Evolutionary conservation across 2,888 invertebrate species (phyloP), one percentile per base, ranked within the genome.

Genomic region (Clunio marinus): DNA sequence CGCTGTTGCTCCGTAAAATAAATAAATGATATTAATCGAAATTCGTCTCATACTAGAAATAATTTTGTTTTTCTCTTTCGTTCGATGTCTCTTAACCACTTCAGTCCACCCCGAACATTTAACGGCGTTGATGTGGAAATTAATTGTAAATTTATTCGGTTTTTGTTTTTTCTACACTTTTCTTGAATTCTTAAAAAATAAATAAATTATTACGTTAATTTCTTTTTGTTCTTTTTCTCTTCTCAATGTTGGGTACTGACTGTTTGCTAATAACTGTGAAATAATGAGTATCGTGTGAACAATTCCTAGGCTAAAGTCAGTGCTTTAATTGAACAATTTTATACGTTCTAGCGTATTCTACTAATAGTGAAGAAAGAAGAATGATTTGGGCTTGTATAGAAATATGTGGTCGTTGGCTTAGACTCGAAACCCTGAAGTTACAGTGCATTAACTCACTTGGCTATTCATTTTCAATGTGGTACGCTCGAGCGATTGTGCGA

Each of bases 141-240:
- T 46, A 65, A 45, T 46, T 65, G 63, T 65, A 46, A 65, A 65
- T 65, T 65, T 65, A 65, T 65, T 65, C 63, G 45, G 25, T 13
- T 41, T 60, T 37, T 60, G 3, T 60, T 35, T 60, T 60, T 60
- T 32, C 35, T 8, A 32, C 35, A 32, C 32, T 35, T 20, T n/a
- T 57, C 24, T 15, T 59, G 37, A 62, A 13, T 24, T 22, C 17
- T 22, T 22, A 41, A 37, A 60, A 62, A 51, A 22, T 22, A 62
- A 24, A 62, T 24, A 62, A 62, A 62, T 62, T 28, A 65, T 46
- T 65, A 46, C 63, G 63, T 45, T 65, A 65, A 65, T 65, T 65
- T 65, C 62, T 37, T 41, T 65, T 65, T 35, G 22, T 25, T 65
- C 41, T n/a, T 28, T 17, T 51, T 51, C 22, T 51, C 41, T 41